Percentiles rank a stretch among this genome's conserved stretches.
Evolutionary conservation across 53 echinoderm and acorn worm genomes (phyloP).

Genomic region (Paelopatides confundens): DNA sequence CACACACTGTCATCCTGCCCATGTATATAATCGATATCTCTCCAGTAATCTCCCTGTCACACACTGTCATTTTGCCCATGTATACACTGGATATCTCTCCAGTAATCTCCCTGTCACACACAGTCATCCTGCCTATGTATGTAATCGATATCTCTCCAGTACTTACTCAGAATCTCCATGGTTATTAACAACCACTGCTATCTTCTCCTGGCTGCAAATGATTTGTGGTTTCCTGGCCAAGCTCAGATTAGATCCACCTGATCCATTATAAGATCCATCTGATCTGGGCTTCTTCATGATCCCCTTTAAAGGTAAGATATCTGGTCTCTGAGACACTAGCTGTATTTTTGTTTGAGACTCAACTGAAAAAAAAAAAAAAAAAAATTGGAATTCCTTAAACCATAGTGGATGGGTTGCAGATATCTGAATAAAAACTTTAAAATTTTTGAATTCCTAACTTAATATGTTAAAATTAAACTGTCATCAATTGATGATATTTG

Average conservation of each 20-base stretch:
- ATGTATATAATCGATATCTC: background rate
- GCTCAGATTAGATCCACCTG: slow-evolving; percentile 76
- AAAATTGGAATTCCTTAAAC: no score
- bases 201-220: slow-evolving; percentile 67
- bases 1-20: background rate
- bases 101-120: no score
- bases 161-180: slow-evolving; percentile 74
- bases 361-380: slow-evolving; percentile 2
- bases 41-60: no score
- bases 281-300: slow-evolving; percentile 94
- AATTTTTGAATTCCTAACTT: no score
- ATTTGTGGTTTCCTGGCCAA: slow-evolving; percentile 80
- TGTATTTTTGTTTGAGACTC: slow-evolving; percentile 79
- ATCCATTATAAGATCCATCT: slow-evolving; percentile 75
- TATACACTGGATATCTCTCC: no score
- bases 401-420: no score
- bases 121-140: background rate
- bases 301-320: slow-evolving; percentile 92
- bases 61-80: no score
- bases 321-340: slow-evolving; percentile 87
- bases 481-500: no score
- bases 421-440: no score
- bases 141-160: background rate
- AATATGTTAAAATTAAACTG: no score
- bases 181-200: slow-evolving; percentile 41